phyloP scores from a whole-genome alignment of 2,113 vertebrate genomes.

The Podilymbus podiceps region DNA sequence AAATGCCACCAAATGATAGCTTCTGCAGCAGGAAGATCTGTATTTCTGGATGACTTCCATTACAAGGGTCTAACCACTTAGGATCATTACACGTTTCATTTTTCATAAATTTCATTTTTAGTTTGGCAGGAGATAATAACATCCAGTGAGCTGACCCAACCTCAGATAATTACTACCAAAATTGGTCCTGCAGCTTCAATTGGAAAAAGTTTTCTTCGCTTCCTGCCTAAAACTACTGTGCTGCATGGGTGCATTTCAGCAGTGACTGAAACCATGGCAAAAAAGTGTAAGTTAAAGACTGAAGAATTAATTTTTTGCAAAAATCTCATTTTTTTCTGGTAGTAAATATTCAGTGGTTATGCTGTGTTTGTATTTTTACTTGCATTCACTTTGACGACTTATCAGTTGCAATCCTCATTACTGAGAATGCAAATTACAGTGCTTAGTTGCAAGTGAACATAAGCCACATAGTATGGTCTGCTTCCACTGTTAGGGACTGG shows the following conservation, averaged over 20 bases:
- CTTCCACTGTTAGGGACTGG: background rate
- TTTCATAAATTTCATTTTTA: constrained; percentile 40
- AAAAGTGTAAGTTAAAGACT: accelerated
- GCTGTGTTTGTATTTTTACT: background rate
- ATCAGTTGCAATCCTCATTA: background rate
- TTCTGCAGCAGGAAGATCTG: background rate
- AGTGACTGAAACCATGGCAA: background rate
- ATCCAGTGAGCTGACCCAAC: constrained; percentile 30
- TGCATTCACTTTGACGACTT: background rate
- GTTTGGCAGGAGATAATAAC: constrained; percentile 55
- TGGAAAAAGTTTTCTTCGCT: background rate
- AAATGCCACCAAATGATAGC: background rate
- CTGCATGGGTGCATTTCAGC: constrained; percentile 1
- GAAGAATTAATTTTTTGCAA: background rate
- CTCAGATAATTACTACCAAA: constrained; percentile 57
- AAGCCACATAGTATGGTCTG: accelerated
- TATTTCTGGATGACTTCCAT: background rate
- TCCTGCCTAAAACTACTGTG: background rate
- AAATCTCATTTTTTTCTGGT: background rate
- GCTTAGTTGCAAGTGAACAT: background rate
- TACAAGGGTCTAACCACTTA: background rate
- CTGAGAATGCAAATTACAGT: background rate
- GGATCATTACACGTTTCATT: constrained; percentile 39
- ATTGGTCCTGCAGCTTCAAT: constrained; percentile 10
- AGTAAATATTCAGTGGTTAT: background rate